These are phyloP conservation scores for Nephrotoma guestfalica DNA, from an alignment of 2,888 invertebrate species.

Conservation along the genomic window DNA sequence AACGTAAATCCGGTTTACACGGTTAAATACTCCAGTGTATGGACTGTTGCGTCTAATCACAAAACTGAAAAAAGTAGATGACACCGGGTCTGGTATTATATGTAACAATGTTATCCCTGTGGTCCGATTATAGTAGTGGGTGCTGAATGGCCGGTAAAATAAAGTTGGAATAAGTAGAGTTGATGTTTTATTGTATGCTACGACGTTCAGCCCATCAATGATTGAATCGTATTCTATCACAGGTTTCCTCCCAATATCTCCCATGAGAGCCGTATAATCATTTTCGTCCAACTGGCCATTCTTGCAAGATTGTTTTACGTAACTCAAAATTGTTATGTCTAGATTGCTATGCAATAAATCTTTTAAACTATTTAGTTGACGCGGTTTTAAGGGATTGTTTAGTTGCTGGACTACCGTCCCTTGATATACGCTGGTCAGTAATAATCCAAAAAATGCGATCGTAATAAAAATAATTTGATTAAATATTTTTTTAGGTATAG, in stretches of 20 bases:
- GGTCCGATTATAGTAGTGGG: background rate
- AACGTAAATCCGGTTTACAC: background rate
- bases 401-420: background rate
- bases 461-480: background rate
- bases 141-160: background rate
- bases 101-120: background rate
- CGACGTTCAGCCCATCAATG: background rate
- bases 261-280: background rate
- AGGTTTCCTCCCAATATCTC: background rate
- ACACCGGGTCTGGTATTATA: background rate
- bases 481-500: background rate
- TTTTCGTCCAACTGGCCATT: background rate
- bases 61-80: background rate
- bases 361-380: background rate
- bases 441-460: background rate
- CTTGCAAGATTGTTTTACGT: background rate
- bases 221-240: background rate
- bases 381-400: background rate
- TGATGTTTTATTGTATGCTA: background rate
- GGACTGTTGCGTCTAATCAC: background rate
- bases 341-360: background rate
- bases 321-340: background rate
- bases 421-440: background rate
- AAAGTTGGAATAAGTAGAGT: background rate
- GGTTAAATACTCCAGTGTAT: background rate